Conservation (phyloP, 2,797 vertebrate species). For the Urophycis tenuis region DNA sequence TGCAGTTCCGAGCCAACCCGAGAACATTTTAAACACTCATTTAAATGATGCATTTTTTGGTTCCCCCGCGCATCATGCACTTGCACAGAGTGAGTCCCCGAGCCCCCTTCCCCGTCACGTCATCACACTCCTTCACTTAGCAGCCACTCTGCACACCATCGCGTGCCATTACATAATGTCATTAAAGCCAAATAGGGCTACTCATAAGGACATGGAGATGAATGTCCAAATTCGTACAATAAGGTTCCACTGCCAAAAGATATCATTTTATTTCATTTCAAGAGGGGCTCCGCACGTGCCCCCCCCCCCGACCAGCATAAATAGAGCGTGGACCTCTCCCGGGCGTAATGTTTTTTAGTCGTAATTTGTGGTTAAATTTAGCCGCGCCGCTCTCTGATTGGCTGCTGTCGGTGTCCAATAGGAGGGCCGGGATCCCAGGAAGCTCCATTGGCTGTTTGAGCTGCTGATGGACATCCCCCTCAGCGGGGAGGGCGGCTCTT, state of each 20-base stretch:
- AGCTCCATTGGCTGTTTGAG: slow-evolving; percentile 93
- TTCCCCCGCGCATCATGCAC: no score
- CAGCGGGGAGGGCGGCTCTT: slow-evolving; percentile 91
- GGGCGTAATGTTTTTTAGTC: not conserved
- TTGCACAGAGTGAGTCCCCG: no score
- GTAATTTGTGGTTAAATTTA: not conserved
- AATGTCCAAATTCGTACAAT: not conserved
- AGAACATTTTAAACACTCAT: no score
- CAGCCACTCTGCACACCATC: no score
- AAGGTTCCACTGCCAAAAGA: not conserved
- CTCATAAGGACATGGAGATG: not conserved
- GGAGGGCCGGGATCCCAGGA: slow-evolving; percentile 95
- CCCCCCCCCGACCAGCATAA: not conserved
- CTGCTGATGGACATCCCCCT: slow-evolving; percentile 90
- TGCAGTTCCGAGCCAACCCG: no score
- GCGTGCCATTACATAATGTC: no score
- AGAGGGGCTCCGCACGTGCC: not conserved
- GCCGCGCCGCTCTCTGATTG: slow-evolving; percentile 7
- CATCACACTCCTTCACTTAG: no score
- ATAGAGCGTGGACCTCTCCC: not conserved
- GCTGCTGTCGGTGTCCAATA: slow-evolving; percentile 52
- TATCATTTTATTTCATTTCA: not conserved
- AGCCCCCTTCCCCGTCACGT: no score
- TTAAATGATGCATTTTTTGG: no score
- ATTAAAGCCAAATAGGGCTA: no score